phyloP scores from a whole-genome alignment of 2,888 invertebrate species.

The Drosophila testacea region DNA sequence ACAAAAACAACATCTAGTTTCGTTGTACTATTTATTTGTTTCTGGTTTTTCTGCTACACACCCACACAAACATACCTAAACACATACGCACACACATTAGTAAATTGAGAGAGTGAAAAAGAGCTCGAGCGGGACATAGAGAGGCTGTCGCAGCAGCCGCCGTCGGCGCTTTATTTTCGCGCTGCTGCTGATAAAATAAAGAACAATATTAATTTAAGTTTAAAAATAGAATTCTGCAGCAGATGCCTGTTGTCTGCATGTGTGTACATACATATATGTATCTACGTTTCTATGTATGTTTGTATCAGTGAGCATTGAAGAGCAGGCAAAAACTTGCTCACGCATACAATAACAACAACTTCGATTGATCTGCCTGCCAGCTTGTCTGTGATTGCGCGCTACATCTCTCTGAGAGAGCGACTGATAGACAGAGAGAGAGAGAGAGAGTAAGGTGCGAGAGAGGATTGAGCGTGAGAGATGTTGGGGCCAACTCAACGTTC shows the following conservation, averaged over 20 bases:
- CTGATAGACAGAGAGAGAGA: conserved; percentile 23
- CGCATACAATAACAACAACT: conserved; percentile 48
- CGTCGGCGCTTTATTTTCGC: conserved; percentile 68
- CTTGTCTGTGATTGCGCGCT: conserved; percentile 62
- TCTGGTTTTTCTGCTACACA: conserved; percentile 63
- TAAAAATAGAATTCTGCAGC: conserved; percentile 81
- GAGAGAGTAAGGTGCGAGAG: conserved; percentile 22
- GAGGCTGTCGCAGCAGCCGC: conserved; percentile 63
- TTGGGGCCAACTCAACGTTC: conserved; percentile 50
- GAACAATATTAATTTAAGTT: conserved; percentile 83
- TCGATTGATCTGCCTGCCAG: conserved; percentile 57
- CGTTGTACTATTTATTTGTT: conserved; percentile 73
- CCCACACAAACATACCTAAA: conserved; percentile 37
- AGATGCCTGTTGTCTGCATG: conserved; percentile 72
- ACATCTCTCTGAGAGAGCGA: conserved; percentile 31
- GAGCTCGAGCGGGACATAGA: conserved; percentile 31
- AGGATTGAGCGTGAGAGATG: conserved; percentile 21
- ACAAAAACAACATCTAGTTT: conserved; percentile 61
- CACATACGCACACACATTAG: conserved; percentile 9
- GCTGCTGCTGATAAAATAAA: conserved; percentile 82
- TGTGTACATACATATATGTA: conserved; percentile 5
- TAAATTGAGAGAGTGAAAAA: conserved; percentile 27
- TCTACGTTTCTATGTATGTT: conserved; percentile 21
- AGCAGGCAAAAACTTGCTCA: conserved; percentile 60
- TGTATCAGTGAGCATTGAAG: conserved; percentile 43